Base-by-base conservation (phyloP, 30 jellyfish, hydroid and myxozoan species). In the Cassiopea andromeda region DNA sequence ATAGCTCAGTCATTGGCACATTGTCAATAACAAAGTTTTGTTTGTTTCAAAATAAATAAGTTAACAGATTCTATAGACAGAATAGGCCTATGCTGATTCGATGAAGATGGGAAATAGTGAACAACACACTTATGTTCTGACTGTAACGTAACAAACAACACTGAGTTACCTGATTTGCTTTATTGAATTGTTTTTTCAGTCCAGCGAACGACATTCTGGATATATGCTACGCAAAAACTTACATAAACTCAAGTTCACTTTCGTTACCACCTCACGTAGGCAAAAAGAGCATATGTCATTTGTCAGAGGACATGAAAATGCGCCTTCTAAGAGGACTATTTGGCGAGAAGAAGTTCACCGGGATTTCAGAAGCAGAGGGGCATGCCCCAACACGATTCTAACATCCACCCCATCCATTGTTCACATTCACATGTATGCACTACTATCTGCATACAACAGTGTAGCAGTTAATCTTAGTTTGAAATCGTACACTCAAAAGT, bases 91-190 rank as follows among this genome's bases (percentile, higher is more conserved):
- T 27, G 38, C 38, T 27, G 38, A 27, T 27, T 27, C 38, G 64
- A 54, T 54, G 64, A 54, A 3, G 64, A 54, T 10, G 12, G 7
- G 7, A 54, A 10, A 6, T 54, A 10, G 10, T 6, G 12, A 54
- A 6, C 64, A 54, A 3, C 64, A 54, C 64, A 54, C 64, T 10
- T 54, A 10, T 10, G 64, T 54, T 54, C 64, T 6, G 12, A 54
- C 7, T 54, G 7, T 10, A 10, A 54, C 7, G 12, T 10, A 6
- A 70, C 4, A 70, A 70, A 14, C 27, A 10, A 70, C 18, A 54
- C 54, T 70, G 15, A 1, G n/a, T 49, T 88, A 92, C 98, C 98
- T 92, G 98, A 57, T 90, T 92, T 10, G 98, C 94, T 92, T 92
- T 92, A 85, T 92, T 92, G 44, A 85, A 81, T 73, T 92, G 98